Evolutionary conservation across 2,888 invertebrate genomes (phyloP).

Genomic region (Synergus laeviventris): DNA sequence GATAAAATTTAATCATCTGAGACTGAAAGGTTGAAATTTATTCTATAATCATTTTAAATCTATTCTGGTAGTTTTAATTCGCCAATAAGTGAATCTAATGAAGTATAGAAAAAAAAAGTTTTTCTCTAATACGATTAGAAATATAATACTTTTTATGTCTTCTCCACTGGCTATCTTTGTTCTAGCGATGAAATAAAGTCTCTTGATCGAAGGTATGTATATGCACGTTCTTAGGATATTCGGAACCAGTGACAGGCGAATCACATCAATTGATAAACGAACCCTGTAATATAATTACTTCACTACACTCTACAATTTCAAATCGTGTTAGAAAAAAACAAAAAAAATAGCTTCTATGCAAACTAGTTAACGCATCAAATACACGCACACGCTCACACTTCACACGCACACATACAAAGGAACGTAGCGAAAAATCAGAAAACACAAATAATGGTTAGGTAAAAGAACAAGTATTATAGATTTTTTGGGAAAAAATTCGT

Average conservation of each 20-base stretch:
- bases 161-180: background rate
- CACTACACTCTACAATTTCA: conserved; percentile 39
- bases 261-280: background rate
- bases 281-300: conserved; percentile 16
- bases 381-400: conserved; percentile 42
- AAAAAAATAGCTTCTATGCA: conserved; percentile 66
- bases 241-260: background rate
- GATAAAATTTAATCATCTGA: background rate
- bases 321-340: conserved; percentile 56
- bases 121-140: background rate
- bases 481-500: background rate
- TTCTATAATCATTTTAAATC: background rate
- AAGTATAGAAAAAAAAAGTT: background rate
- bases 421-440: background rate
- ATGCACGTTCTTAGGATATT: too few species aligned
- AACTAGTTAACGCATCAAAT: conserved; percentile 57
- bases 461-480: background rate
- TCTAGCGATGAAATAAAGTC: too few species aligned
- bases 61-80: background rate
- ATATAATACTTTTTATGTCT: background rate
- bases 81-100: background rate
- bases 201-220: too few species aligned
- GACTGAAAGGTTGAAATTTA: background rate
- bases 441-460: background rate
- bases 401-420: background rate